Base-by-base conservation (phyloP, 1,140 invertebrate genomes). In the Triops longicaudatus region DNA sequence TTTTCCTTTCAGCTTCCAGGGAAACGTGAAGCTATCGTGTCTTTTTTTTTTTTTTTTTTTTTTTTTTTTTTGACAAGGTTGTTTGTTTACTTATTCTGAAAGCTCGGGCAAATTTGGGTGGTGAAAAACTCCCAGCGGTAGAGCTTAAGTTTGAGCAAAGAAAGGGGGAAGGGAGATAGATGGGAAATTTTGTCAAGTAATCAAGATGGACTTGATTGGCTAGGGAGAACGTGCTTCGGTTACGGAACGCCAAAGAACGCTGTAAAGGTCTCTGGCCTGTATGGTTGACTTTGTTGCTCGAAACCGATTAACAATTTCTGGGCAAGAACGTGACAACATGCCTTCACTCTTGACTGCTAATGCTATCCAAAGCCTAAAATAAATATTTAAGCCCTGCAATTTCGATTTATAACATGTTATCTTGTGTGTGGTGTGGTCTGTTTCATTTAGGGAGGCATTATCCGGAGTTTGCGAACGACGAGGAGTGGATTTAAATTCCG, bases 401-500 rank as follows among this genome's bases (percentile, higher is more conserved):
- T 37, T 37, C 7, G 31, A 22, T 63, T 63, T 63, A 63, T 22
- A 22, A 22, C 17, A 17, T 63, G 14, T 22, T 22, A 63, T 63
- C 22, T 75, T 71, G 28, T 28, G 73, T 44, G 72, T 43, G 14
- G 76, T 79, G n/a, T 73, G 73, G 83, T 3, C 82, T 80, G 75
- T 81, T 83, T 81, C 82, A 80, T 79, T 73, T 82, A 87, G 86
- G 75, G 87, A 87, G 79, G 86, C 87, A 42, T 82, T 89, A 76
- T 84, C 86, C 74, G 83, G 86, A 76, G 83, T 88, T 80, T 89
- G 88, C 81, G 87, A 89, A 77, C 84, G 87, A 73, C 85, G 89
- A 50, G 87, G 88, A 37, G 84, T 91, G 73, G 88, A 90, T 83
- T 81, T 89, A 41, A 84, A 84, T 41, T 84, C 83, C 28, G 87